A percentile compares a stretch with the other conserved stretches of the same genome.
These are phyloP conservation scores for Theristicus caerulescens DNA, from an alignment of 2,113 vertebrate species.

Conservation along the genomic window DNA sequence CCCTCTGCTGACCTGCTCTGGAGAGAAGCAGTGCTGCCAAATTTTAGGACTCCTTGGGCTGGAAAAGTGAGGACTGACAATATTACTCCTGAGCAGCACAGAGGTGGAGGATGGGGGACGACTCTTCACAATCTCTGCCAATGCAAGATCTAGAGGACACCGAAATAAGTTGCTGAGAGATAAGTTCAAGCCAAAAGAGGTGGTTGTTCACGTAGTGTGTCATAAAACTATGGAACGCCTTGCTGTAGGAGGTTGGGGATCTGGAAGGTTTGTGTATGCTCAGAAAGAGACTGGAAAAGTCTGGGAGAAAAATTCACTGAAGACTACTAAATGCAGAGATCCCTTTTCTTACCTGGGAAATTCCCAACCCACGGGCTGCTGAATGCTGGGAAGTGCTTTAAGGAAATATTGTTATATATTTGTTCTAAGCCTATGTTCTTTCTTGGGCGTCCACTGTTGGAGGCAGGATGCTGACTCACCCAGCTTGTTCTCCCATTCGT, in stretches of 20 bases:
- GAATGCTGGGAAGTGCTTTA: conserved; percentile 37
- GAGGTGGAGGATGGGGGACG: neutral
- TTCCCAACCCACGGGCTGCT: neutral
- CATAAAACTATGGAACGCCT: neutral
- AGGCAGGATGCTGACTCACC: conserved; percentile 60
- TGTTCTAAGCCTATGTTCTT: neutral
- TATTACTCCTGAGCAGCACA: neutral
- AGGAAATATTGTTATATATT: conserved; percentile 19
- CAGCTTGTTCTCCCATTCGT: neutral
- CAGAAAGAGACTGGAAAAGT: neutral
- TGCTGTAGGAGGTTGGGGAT: neutral
- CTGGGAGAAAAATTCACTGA: neutral
- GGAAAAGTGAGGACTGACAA: neutral
- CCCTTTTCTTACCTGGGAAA: conserved; percentile 33
- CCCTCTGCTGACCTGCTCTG: conserved; percentile 50
- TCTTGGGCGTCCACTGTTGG: conserved; percentile 28
- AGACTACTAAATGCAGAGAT: neutral
- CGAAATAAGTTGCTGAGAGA: neutral
- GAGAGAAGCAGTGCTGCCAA: neutral
- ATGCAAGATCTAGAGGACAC: neutral
- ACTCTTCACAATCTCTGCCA: neutral
- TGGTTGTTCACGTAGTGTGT: neutral
- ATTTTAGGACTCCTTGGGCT: neutral
- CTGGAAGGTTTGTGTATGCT: neutral
- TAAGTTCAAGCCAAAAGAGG: neutral